Percentiles rank a stretch among this genome's conserved stretches.
These are phyloP conservation scores for Stigmatopora argus DNA, from an alignment of 2,113 vertebrate species.

Conservation along the genomic window DNA sequence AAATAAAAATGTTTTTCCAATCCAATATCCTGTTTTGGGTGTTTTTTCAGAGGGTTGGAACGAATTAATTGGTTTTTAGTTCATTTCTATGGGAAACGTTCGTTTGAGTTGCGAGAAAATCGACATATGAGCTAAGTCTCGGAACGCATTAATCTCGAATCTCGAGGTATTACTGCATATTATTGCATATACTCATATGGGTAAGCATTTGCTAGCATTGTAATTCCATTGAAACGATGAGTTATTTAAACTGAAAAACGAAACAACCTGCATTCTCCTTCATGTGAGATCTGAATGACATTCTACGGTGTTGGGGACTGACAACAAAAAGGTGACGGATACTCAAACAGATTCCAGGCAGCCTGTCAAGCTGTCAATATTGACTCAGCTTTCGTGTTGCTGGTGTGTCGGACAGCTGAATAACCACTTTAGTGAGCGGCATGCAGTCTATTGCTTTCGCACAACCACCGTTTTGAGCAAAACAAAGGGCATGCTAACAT, in stretches of 20 bases:
- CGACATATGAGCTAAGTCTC: too few relatives aligned
- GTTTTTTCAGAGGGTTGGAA: too few relatives aligned
- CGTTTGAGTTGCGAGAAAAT: too few relatives aligned
- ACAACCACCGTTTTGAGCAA: slow-evolving; percentile 8
- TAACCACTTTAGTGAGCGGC: slow-evolving; percentile 22
- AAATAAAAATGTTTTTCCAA: too few relatives aligned
- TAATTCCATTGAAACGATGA: not conserved
- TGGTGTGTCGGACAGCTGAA: slow-evolving; percentile 41
- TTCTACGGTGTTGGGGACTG: slow-evolving; percentile 38
- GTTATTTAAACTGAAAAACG: slow-evolving; percentile 10
- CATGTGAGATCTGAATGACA: slow-evolving; percentile 50
- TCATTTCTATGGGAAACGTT: too few relatives aligned
- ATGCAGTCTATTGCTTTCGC: slow-evolving; percentile 15
- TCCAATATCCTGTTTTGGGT: too few relatives aligned
- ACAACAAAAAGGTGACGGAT: slow-evolving; percentile 31
- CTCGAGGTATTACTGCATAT: too few relatives aligned
- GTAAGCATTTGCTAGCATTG: not conserved
- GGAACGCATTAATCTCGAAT: too few relatives aligned
- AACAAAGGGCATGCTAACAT: slow-evolving; percentile 14
- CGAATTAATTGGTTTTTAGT: too few relatives aligned
- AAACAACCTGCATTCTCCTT: slow-evolving; percentile 38
- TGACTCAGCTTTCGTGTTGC: slow-evolving; percentile 68
- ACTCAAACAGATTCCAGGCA: slow-evolving; percentile 54
- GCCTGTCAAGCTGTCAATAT: slow-evolving; percentile 64
- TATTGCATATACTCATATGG: too few relatives aligned